phyloP scores from a whole-genome alignment of 2,113 vertebrate genomes.

The Myiagra hebetior region DNA sequence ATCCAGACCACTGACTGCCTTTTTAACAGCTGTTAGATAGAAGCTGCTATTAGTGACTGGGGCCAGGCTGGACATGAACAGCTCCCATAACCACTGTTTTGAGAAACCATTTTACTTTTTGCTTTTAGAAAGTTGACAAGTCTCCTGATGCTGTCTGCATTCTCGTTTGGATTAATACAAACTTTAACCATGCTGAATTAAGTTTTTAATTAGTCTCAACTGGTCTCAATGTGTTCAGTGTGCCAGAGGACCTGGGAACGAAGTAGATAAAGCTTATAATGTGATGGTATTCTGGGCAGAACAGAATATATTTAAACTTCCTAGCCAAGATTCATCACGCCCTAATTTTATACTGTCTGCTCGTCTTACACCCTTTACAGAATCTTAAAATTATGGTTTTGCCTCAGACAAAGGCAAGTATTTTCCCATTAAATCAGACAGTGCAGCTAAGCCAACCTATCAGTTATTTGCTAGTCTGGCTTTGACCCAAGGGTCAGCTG shows the following conservation, averaged over 20 bases:
- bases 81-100: not conserved
- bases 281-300: not conserved
- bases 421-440: slow-evolving; percentile 43
- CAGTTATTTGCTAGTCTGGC: slow-evolving; percentile 7
- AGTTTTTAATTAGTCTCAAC: not conserved
- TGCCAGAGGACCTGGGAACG: not conserved
- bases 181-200: not conserved
- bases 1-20: not conserved
- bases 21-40: not conserved
- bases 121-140: not conserved
- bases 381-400: not conserved
- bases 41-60: not conserved
- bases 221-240: not conserved
- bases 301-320: not conserved
- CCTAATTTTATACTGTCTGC: not conserved
- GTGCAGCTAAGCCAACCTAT: not conserved
- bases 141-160: not conserved
- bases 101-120: not conserved
- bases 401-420: not conserved
- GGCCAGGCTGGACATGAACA: not conserved
- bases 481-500: not conserved
- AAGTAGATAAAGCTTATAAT: not conserved
- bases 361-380: not conserved
- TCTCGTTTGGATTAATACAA: not conserved
- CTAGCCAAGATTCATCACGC: not conserved